phyloP scores from a whole-genome alignment of 2,888 invertebrate species.

The Papilio gigon region DNA sequence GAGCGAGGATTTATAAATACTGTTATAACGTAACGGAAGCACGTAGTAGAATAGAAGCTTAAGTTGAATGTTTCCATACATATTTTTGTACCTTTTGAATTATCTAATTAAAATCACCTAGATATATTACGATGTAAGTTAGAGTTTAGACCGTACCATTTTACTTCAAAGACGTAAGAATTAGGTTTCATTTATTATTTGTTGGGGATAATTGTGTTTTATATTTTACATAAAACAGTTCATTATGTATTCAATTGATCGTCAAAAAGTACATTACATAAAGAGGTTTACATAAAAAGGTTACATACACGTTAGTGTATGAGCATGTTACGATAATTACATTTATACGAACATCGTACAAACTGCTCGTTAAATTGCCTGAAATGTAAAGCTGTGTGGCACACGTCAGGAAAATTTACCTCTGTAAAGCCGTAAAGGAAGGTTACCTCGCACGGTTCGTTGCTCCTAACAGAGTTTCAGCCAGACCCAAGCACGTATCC shows the following conservation, averaged over 20 bases:
- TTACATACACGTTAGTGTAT: neutral
- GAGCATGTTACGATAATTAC: neutral
- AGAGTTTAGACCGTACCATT: no score
- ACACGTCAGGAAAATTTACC: constrained; percentile 37
- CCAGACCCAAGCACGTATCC: constrained; percentile 24
- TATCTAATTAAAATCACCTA: no score
- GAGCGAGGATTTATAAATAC: neutral
- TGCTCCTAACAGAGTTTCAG: constrained; percentile 34
- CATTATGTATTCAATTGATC: no score
- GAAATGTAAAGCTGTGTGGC: constrained; percentile 16
- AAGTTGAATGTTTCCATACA: no score
- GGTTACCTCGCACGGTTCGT: constrained; percentile 33
- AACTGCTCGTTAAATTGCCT: constrained; percentile 27
- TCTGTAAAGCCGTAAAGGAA: constrained; percentile 35
- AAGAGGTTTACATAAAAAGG: neutral
- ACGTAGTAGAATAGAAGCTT: no score
- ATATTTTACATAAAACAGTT: no score
- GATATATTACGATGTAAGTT: no score
- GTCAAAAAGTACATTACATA: no score
- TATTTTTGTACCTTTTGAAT: no score
- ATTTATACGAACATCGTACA: neutral
- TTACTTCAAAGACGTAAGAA: no score
- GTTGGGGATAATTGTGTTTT: no score
- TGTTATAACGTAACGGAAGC: neutral
- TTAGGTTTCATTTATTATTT: no score